Percentiles rank a stretch among this genome's conserved stretches.
Conservation (phyloP, 1,140 invertebrate genomes). For the Drosophila paulistorum region DNA sequence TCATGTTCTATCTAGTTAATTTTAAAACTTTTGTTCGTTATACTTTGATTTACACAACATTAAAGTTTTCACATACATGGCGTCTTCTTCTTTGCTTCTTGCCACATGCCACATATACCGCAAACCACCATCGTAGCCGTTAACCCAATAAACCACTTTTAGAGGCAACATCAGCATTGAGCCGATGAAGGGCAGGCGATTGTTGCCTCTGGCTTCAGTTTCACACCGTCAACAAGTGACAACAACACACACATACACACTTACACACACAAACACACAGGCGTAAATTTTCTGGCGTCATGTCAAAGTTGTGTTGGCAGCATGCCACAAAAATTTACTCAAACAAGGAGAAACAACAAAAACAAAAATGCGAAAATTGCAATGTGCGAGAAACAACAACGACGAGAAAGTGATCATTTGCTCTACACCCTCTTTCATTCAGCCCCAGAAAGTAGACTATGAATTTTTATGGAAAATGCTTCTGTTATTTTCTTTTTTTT, state of each 20-base stretch:
- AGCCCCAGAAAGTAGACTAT: conserved; percentile 53
- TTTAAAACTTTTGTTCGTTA: not conserved
- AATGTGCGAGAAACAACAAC: conserved; percentile 30
- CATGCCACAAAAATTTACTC: conserved; percentile 67
- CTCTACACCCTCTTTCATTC: conserved; percentile 19
- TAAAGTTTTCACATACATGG: conserved; percentile 21
- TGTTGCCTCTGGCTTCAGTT: conserved; percentile 69
- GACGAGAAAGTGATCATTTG: not conserved
- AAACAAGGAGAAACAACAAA: conserved; percentile 19
- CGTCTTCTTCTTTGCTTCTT: not conserved
- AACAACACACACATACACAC: conserved; percentile 56
- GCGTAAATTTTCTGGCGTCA: conserved; percentile 11
- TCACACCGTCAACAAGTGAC: conserved; percentile 77
- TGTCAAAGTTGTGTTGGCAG: conserved; percentile 25
- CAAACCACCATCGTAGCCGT: conserved; percentile 42
- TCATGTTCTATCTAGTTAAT: conserved; percentile 14
- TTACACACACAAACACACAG: conserved; percentile 45
- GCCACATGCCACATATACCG: conserved; percentile 7
- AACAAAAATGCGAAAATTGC: conserved; percentile 31
- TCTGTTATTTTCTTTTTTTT: conserved; percentile 63
- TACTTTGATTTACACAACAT: conserved; percentile 12
- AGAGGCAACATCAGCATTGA: conserved; percentile 33
- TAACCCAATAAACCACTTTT: conserved; percentile 78
- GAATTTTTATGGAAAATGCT: conserved; percentile 67
- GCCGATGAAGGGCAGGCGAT: conserved; percentile 38